These are phyloP conservation scores for Bathynomus jamesi DNA, from an alignment of 1,140 invertebrate species.

Conservation along the genomic window DNA sequence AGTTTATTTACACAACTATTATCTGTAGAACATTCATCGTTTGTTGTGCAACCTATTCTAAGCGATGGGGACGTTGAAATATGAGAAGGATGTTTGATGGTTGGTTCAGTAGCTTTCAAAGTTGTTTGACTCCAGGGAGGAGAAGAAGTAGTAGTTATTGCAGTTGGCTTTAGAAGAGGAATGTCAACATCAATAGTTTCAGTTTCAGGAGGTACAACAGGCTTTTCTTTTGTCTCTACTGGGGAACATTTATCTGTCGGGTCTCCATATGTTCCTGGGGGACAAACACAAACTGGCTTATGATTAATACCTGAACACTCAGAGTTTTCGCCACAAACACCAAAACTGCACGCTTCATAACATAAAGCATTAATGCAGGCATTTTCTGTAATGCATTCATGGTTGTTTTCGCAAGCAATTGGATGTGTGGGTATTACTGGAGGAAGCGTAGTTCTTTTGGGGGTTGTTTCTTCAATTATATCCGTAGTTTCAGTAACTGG, in stretches of 20 bases:
- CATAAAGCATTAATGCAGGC: slow-evolving; percentile 40
- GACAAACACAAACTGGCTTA: slow-evolving; percentile 63
- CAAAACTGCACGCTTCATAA: slow-evolving; percentile 37
- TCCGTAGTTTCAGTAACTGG: slow-evolving; percentile 11
- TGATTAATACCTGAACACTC: slow-evolving; percentile 57
- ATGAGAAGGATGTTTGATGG: slow-evolving; percentile 1
- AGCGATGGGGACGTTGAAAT: slow-evolving; percentile 20
- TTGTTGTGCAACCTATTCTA: slow-evolving; percentile 30
- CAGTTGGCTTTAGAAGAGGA: slow-evolving; percentile 7
- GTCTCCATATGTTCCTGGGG: slow-evolving; percentile 52
- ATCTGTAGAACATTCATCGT: slow-evolving; percentile 38
- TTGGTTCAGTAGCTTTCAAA: slow-evolving; percentile 3
- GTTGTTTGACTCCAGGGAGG: slow-evolving; percentile 13
- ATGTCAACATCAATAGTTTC: background rate
- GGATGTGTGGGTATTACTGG: slow-evolving; percentile 12
- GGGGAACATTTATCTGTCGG: slow-evolving; percentile 48
- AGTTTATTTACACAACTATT: slow-evolving; percentile 40
- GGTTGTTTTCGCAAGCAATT: slow-evolving; percentile 29
- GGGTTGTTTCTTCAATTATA: slow-evolving; percentile 7
- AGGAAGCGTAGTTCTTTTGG: slow-evolving; percentile 17
- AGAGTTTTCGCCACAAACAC: slow-evolving; percentile 64
- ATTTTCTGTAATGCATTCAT: slow-evolving; percentile 27
- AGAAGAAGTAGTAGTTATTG: slow-evolving; percentile 4
- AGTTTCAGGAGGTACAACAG: slow-evolving; percentile 6
- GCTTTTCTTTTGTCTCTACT: background rate